Base-by-base conservation (phyloP, 2,113 vertebrate genomes). In the Athene noctua region DNA sequence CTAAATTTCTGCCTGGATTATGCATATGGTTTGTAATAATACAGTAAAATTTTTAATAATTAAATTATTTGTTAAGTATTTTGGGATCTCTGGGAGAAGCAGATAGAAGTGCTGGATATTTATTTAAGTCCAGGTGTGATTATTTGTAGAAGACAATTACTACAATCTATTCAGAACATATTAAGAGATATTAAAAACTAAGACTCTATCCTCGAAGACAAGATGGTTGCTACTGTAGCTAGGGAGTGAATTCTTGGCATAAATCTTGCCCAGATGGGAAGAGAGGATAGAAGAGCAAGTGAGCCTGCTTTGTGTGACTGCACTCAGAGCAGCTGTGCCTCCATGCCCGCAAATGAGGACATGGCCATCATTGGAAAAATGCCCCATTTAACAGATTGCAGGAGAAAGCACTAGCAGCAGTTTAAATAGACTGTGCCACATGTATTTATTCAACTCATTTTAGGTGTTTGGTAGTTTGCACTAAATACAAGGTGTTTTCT, bases 251-350 rank as follows among this genome's bases (percentile, higher is more conserved):
- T 95, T 86, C 65, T 88, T 96, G 93, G 92, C 85, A 63, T 68
- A 46, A 80, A 26, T 70, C 38, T 83, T 92, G 42, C 23, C 79
- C 90, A 95, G 81, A 93, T 93, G 88, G 94, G 23, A 83, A 80
- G 55, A 79, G 38, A 47, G n/a, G n/a, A 15, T 89, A 27, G 84
- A 84, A 82, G 68, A 59, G 25, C 42, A 57, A 90, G 75, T 19
- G 82, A 73, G 42, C 22, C 55, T 67, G 51, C 71, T 66, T 90
- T 88, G 59, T 87, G 79, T 70, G 63, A 34, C 54, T 77, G 46
- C 4, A 2, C 27, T 55, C 7, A 9, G 46, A 94, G 77, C 75
- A 88, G 93, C 86, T 86, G 85, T 42, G 55, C 0, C 0, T 74
- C 42, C 46, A 9, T n/a, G 22, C 58, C 32, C 1, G 5, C 36